Percentiles rank a stretch among this genome's conserved stretches.
These are phyloP conservation scores for Procambarus clarkii DNA, from an alignment of 1,140 invertebrate genomes.

Conservation along the genomic window DNA sequence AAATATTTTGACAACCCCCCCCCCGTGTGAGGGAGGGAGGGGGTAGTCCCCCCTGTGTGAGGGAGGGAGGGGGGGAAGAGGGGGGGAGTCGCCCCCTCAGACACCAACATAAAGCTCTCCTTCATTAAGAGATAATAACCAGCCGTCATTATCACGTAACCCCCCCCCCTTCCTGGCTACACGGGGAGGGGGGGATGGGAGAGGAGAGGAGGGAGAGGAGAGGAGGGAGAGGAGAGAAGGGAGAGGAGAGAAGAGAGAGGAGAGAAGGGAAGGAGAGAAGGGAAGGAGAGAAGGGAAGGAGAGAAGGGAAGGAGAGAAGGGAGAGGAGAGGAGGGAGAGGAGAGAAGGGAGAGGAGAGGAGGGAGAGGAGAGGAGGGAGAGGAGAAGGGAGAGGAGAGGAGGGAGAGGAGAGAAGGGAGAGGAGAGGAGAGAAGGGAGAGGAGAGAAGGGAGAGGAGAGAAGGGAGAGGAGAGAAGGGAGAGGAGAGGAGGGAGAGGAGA, in stretches of 20 bases:
- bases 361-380: background rate
- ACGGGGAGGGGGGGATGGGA: background rate
- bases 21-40: too few species aligned
- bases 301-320: background rate
- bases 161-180: background rate
- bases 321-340: background rate
- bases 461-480: too few species aligned
- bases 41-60: background rate
- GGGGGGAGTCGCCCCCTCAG: too few species aligned
- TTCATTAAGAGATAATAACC: constrained; percentile 10
- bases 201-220: background rate
- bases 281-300: background rate
- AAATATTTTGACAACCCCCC: too few species aligned
- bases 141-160: background rate
- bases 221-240: background rate
- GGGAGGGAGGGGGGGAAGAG: too few species aligned
- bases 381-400: background rate
- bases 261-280: background rate
- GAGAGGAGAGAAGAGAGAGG: background rate
- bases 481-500: too few species aligned
- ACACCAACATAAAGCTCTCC: background rate
- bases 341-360: background rate
- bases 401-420: background rate
- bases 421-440: too few species aligned
- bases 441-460: too few species aligned